Percentiles rank a stretch among this genome's conserved stretches.
phyloP scores from a whole-genome alignment of 2,888 invertebrate species.

The Apotomis turbidana region DNA sequence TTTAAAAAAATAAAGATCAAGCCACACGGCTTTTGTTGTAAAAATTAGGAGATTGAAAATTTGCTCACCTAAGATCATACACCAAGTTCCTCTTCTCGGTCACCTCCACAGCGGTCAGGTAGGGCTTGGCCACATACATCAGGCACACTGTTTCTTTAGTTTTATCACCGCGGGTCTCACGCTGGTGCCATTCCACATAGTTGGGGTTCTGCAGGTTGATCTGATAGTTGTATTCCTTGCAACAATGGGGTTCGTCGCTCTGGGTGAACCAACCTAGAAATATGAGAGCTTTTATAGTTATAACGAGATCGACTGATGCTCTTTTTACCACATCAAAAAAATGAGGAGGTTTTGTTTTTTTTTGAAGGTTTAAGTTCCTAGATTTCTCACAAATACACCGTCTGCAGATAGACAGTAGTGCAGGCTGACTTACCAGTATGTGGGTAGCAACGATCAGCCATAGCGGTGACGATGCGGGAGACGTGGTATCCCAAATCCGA shows the following conservation, averaged over 20 bases:
- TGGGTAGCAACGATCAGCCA: conserved; percentile 94
- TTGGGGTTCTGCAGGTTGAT: conserved; percentile 87
- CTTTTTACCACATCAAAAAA: no score
- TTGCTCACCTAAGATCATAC: conserved; percentile 87
- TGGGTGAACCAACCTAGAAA: conserved; percentile 91
- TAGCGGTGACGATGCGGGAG: conserved; percentile 92
- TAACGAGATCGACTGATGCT: no score
- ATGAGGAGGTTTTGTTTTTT: no score
- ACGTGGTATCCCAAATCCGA: conserved; percentile 97
- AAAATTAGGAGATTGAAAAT: no score
- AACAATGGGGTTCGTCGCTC: conserved; percentile 89
- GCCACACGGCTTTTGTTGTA: no score
- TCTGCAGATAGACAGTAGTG: no score
- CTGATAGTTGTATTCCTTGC: conserved; percentile 93
- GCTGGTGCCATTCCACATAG: conserved; percentile 94
- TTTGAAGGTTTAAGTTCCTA: no score
- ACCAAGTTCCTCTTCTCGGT: conserved; percentile 95
- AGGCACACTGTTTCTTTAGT: conserved; percentile 88
- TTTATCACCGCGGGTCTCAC: conserved; percentile 87
- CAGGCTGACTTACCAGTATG: conserved; percentile 87
- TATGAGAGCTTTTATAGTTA: neutral
- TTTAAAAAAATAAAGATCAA: no score
- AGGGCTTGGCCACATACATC: conserved; percentile 91
- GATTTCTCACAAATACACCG: no score
- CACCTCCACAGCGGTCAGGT: conserved; percentile 91